Percentiles rank a stretch among this genome's conserved stretches.
These are phyloP conservation scores for Acyrthosiphon pisum DNA, from an alignment of 1,140 invertebrate species.

Conservation along the genomic window DNA sequence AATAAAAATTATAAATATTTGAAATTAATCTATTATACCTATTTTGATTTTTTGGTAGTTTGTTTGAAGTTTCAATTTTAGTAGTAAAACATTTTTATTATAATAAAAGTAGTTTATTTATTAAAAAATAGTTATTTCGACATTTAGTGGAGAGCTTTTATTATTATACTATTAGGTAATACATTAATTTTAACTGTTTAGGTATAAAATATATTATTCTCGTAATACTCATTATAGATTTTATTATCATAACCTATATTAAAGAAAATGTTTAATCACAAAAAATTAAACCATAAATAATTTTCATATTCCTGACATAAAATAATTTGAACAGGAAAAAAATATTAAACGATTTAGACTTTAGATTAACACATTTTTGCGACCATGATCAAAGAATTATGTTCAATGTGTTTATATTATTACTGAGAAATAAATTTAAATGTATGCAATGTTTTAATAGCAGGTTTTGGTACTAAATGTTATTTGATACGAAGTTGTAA, in stretches of 20 bases:
- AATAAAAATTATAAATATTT: neutral
- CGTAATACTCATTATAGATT: neutral
- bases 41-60: neutral
- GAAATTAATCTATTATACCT: neutral
- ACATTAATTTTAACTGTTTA: neutral
- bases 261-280: neutral
- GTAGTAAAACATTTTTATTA: neutral
- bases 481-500: neutral
- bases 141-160: neutral
- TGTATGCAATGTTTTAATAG: neutral
- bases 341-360: neutral
- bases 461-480: neutral
- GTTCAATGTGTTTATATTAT: neutral
- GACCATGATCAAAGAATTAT: neutral
- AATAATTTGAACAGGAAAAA: neutral
- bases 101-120: neutral
- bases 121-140: neutral
- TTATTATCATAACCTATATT: neutral
- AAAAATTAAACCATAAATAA: neutral
- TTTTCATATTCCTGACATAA: neutral
- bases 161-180: neutral
- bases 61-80: neutral
- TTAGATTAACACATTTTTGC: neutral
- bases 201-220: neutral
- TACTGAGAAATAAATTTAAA: neutral